A percentile compares a stretch with the other conserved stretches of the same genome.
phyloP scores from a whole-genome alignment of 2,888 invertebrate species.

The Scrobipalpa atriplicella region DNA sequence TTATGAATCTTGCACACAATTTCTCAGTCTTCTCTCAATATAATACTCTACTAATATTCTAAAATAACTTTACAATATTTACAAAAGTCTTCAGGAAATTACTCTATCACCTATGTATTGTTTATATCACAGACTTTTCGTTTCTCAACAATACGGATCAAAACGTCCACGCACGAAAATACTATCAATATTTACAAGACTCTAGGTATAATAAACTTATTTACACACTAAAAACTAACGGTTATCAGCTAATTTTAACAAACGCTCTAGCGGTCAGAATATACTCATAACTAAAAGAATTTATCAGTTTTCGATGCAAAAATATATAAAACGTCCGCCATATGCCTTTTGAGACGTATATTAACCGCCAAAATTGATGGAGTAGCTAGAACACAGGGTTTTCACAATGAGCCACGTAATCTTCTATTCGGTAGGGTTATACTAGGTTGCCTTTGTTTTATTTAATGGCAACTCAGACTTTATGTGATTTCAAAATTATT shows the following conservation, averaged over 20 bases:
- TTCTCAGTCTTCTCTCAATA: constrained; percentile 81
- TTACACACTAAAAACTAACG: constrained; percentile 81
- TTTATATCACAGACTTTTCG: constrained; percentile 85
- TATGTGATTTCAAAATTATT: neutral
- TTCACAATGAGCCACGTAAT: constrained; percentile 30
- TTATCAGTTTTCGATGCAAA: constrained; percentile 83
- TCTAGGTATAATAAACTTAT: constrained; percentile 80
- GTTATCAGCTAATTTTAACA: constrained; percentile 80
- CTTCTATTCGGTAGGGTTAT: constrained; percentile 56
- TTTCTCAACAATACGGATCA: constrained; percentile 83
- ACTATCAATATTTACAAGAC: constrained; percentile 80
- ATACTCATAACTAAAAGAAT: constrained; percentile 83
- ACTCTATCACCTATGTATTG: constrained; percentile 80
- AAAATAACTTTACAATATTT: constrained; percentile 80
- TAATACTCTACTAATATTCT: constrained; percentile 77
- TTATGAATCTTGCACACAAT: constrained; percentile 65
- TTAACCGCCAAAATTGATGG: constrained; percentile 51
- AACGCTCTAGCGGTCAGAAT: constrained; percentile 81
- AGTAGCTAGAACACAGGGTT: constrained; percentile 32
- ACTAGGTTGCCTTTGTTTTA: constrained; percentile 69
- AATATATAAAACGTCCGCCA: constrained; percentile 84
- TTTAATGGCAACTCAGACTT: constrained; percentile 45
- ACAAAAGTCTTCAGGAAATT: constrained; percentile 80
- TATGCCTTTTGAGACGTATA: constrained; percentile 81
- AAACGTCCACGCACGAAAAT: constrained; percentile 83